A percentile compares a stretch with the other conserved stretches of the same genome.
phyloP scores from a whole-genome alignment of 2,113 vertebrate species.

The Poecile atricapillus region DNA sequence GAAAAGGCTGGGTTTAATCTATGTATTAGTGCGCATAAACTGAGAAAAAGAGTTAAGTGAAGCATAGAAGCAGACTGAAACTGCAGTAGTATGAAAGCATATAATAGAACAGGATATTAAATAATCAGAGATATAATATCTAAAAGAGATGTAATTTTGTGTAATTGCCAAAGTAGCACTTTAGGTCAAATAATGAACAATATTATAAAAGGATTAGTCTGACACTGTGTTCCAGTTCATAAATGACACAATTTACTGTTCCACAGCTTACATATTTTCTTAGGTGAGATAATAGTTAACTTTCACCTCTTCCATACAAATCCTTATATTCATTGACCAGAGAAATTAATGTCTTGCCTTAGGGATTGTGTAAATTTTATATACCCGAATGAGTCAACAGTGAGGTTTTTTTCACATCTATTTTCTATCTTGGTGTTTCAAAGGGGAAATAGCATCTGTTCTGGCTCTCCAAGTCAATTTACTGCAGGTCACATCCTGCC shows the following conservation, averaged over 20 bases:
- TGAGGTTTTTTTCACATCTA: background rate
- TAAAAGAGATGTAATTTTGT: background rate
- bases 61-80: background rate
- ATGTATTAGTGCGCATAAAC: background rate
- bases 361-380: background rate
- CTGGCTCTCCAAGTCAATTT: background rate
- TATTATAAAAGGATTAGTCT: background rate
- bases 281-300: slow-evolving; percentile 4
- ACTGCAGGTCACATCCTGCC: background rate
- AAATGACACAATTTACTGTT: background rate
- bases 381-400: background rate
- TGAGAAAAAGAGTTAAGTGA: background rate
- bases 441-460: background rate
- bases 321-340: background rate
- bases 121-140: background rate
- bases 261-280: background rate
- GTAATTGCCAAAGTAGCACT: background rate
- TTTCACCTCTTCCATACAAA: background rate
- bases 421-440: background rate
- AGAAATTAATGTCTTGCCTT: background rate
- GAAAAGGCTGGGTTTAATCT: background rate
- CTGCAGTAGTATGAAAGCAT: background rate
- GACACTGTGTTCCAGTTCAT: slow-evolving; percentile 6
- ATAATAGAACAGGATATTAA: background rate
- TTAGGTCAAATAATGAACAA: background rate